A percentile compares a stretch with the other conserved stretches of the same genome.
Conservation (phyloP, 2,113 vertebrate species). For the Lepus timidus region DNA sequence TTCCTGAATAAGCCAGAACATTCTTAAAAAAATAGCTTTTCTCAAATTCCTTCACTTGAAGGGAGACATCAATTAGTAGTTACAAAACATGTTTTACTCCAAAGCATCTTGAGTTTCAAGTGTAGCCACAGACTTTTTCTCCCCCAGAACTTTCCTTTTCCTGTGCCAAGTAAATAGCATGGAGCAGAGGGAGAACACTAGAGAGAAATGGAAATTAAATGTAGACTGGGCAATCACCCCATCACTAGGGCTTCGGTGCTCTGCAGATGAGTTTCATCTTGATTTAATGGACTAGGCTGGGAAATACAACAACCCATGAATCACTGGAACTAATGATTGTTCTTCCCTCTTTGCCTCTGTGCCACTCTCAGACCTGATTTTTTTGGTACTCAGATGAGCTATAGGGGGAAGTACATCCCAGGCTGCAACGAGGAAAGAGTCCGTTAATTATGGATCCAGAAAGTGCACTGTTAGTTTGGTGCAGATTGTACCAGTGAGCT, state of each 20-base stretch:
- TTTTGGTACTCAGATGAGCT: background rate
- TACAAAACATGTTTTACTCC: background rate
- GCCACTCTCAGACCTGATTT: background rate
- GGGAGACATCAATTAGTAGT: background rate
- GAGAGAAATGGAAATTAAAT: background rate
- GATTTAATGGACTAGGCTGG: background rate
- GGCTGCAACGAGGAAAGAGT: background rate
- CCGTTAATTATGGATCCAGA: background rate
- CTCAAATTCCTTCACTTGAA: slow-evolving; percentile 43
- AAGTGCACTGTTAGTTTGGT: slow-evolving; percentile 69
- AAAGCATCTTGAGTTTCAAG: slow-evolving; percentile 4
- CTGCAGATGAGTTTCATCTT: slow-evolving; percentile 6
- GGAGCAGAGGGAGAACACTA: background rate
- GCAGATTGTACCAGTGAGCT: slow-evolving; percentile 74
- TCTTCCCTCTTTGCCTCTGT: background rate
- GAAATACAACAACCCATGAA: background rate
- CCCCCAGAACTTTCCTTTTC: background rate
- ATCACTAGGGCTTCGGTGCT: background rate
- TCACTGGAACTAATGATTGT: background rate
- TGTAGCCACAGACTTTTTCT: background rate
- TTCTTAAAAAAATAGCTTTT: background rate
- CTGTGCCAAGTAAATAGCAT: background rate
- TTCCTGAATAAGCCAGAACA: background rate
- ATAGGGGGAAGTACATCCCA: background rate
- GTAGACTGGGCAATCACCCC: background rate